Conservation (phyloP, 92 coral and sea anemone genomes). For the Epizoanthus fatuus region DNA sequence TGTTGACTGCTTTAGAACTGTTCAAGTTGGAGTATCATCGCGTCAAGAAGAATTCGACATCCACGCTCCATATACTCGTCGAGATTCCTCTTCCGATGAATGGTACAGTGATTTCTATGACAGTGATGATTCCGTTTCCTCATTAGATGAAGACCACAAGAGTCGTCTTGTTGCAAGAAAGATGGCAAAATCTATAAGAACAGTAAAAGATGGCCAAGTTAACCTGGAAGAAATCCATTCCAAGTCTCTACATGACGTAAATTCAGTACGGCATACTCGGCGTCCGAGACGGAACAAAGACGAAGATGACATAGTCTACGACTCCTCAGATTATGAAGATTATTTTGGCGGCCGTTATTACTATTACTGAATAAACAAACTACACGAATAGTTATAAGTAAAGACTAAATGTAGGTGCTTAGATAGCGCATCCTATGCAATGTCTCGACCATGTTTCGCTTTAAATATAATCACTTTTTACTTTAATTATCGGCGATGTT, state of each 20-base stretch:
- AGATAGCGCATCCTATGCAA: too few species aligned
- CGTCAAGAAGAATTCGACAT: not conserved
- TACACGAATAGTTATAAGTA: too few species aligned
- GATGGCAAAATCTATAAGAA: conserved; percentile 13
- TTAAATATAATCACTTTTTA: too few species aligned
- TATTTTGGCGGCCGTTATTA: not conserved
- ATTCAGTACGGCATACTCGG: conserved; percentile 3
- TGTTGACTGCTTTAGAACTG: not conserved
- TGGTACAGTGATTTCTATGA: not conserved
- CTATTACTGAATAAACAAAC: too few species aligned
- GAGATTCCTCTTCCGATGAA: conserved; percentile 6
- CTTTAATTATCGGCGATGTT: too few species aligned
- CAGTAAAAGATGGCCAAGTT: not conserved
- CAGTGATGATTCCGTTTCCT: conserved; percentile 11
- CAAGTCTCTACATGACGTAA: not conserved
- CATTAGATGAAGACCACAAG: conserved; percentile 14
- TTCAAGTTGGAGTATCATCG: conserved; percentile 1
- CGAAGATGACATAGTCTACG: not conserved
- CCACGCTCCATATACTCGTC: conserved; percentile 16
- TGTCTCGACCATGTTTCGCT: too few species aligned
- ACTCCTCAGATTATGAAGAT: not conserved
- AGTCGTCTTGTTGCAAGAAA: conserved; percentile 15
- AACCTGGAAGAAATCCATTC: conserved; percentile 1
- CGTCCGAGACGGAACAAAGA: not conserved
- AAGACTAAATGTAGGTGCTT: too few species aligned